Percentiles rank a stretch among this genome's conserved stretches.
Evolutionary conservation across 2,797 vertebrate genomes (phyloP).

Genomic region (Heteromormyrus szaboi): DNA sequence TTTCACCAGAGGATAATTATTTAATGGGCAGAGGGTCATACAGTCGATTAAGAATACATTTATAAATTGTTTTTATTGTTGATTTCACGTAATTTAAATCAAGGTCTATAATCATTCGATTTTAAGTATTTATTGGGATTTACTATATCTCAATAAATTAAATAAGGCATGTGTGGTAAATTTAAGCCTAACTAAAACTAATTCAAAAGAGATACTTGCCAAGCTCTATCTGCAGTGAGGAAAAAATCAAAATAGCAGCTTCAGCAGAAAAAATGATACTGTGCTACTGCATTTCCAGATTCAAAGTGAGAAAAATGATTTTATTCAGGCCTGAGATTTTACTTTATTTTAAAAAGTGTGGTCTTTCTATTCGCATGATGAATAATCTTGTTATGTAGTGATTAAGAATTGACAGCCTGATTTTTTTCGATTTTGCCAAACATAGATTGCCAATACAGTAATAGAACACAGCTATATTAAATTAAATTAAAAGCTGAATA

Average conservation of each 20-base stretch:
- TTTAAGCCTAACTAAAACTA: not conserved
- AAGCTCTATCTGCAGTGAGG: not conserved
- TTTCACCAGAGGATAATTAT: not conserved
- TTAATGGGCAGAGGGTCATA: not conserved
- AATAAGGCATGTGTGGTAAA: not conserved
- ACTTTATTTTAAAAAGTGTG: not conserved
- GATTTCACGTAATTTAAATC: not conserved
- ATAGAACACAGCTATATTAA: not conserved
- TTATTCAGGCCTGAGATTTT: not conserved
- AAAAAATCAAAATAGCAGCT: not conserved
- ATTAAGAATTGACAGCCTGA: constrained; percentile 24
- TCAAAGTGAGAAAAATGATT: not conserved
- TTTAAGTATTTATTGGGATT: not conserved
- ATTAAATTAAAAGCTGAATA: not conserved
- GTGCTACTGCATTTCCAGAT: not conserved
- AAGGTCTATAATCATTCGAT: not conserved
- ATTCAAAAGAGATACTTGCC: not conserved
- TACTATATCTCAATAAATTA: not conserved
- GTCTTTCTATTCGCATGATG: constrained; percentile 18
- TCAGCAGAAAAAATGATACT: not conserved
- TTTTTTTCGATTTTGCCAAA: constrained; percentile 33
- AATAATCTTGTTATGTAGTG: constrained; percentile 34
- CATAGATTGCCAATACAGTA: constrained; percentile 35
- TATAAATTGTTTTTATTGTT: not conserved
- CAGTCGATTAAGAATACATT: not conserved